Base-by-base conservation (phyloP, 1,140 invertebrate genomes). In the Ceratitis capitata region DNA sequence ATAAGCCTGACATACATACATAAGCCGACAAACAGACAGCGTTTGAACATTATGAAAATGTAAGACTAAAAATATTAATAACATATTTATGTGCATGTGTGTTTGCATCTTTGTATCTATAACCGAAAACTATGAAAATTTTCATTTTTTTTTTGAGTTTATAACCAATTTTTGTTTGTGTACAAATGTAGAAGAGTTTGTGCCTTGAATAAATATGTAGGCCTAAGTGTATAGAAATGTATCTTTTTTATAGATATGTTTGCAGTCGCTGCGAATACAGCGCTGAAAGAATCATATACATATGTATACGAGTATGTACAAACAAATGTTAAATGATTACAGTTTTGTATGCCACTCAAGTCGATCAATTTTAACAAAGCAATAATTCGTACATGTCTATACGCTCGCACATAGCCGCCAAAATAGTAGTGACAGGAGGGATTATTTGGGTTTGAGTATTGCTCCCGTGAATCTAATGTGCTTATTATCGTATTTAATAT, bases 301-400 rank as follows among this genome's bases (percentile, higher is more conserved):
- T n/a, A n/a, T n/a, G n/a, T n/a, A n/a, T n/a, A n/a, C n/a, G n/a
- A n/a, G n/a, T n/a, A n/a, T n/a, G n/a, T n/a, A n/a, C n/a, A n/a
- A n/a, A 29, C 58, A 35, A 69, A 12, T 10, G 6, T 45, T 45
- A 78, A 78, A 45, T 23, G 39, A 9, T 42, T 78, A 19, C 3
- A 78, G 45, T 78, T 78, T 78, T 47, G 69, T 78, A 78, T 78
- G 69, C 69, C 69, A 78, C 39, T 78, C 69, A 45, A 78, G 69
- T 78, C 69, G 69, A 78, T 78, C 39, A 45, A 39, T 74, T 32
- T 1, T 16, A 74, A 74, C 64, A 35, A 74, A 26, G 39, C 23
- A 74, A n/a, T n/a, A 10, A 69, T 39, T 19, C 64, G 39, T 35
- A 69, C 0, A 39, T 69, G 39, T 16, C 16, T 19, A 74, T n/a